A percentile compares a stretch with the other conserved stretches of the same genome.
These are phyloP conservation scores for Acrocephalus scirpaceus DNA, from an alignment of 2,797 vertebrate species.

Conservation along the genomic window DNA sequence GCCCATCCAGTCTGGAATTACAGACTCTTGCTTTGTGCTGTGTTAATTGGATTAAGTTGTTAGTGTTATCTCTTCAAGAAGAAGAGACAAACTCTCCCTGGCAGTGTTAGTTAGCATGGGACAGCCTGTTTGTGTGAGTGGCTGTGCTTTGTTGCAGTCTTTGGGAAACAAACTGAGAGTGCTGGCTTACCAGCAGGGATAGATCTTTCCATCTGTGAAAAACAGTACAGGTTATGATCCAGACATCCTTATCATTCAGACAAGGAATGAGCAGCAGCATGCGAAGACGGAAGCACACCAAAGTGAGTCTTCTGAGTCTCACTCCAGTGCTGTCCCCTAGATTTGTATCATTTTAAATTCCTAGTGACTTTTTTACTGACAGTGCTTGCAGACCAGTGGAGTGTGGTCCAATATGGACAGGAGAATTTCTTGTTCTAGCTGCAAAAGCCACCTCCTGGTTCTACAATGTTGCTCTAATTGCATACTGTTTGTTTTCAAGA, in stretches of 20 bases:
- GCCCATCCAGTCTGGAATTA: background rate
- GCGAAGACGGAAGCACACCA: background rate
- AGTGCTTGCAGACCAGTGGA: rapidly evolving
- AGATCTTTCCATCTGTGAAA: background rate
- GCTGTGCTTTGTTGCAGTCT: background rate
- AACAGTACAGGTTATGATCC: background rate
- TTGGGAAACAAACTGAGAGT: background rate
- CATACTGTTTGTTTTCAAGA: conserved; percentile 45
- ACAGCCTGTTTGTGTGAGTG: background rate
- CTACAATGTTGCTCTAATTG: conserved; percentile 44
- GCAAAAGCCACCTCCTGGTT: conserved; percentile 59
- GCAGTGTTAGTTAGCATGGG: background rate
- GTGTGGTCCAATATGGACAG: background rate
- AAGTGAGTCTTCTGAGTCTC: background rate
- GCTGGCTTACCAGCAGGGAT: background rate
- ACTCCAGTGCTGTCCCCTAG: background rate
- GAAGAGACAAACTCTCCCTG: background rate
- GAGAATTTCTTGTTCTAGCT: conserved; percentile 37
- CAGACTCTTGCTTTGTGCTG: background rate
- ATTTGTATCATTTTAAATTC: background rate
- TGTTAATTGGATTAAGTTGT: conserved; percentile 33
- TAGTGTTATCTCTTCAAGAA: background rate
- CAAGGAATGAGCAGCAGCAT: background rate
- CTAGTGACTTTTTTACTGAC: background rate
- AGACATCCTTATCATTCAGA: background rate